Conservation (phyloP, 2,797 vertebrate genomes). For the Lagodon rhomboides region DNA sequence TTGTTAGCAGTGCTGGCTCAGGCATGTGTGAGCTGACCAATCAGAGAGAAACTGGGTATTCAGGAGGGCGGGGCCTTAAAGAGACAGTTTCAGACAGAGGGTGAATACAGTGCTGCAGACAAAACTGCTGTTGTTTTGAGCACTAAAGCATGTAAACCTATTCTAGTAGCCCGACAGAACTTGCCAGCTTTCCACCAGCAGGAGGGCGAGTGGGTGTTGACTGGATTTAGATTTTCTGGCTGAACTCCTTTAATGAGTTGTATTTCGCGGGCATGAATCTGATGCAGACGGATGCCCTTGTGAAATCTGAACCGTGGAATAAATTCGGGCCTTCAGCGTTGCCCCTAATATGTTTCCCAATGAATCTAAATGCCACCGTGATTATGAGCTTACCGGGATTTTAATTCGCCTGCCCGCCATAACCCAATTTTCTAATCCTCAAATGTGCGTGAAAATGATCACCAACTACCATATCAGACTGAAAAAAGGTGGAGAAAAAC, state of each 20-base stretch:
- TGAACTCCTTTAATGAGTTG: constrained; percentile 67
- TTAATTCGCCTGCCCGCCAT: constrained; percentile 62
- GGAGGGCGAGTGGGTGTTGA: too few relatives aligned
- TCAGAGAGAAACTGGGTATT: too few relatives aligned
- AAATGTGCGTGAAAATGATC: constrained; percentile 42
- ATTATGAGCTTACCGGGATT: constrained; percentile 74
- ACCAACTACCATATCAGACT: constrained; percentile 13
- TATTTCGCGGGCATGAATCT: constrained; percentile 49
- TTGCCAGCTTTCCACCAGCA: too few relatives aligned
- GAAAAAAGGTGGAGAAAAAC: not conserved
- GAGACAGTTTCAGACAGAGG: too few relatives aligned
- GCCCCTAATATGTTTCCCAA: constrained; percentile 28
- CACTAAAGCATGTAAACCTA: too few relatives aligned
- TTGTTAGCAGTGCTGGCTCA: too few relatives aligned
- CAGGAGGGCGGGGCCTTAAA: too few relatives aligned
- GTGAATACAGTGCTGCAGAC: too few relatives aligned
- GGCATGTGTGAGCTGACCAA: too few relatives aligned
- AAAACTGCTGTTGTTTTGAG: too few relatives aligned
- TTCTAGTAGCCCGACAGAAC: too few relatives aligned
- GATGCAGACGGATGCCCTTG: constrained; percentile 45
- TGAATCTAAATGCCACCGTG: constrained; percentile 66
- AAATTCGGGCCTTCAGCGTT: constrained; percentile 33
- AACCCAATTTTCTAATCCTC: constrained; percentile 66
- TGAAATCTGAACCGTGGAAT: constrained; percentile 35
- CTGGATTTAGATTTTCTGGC: too few relatives aligned